Evolutionary conservation across 2,888 invertebrate species (phyloP).

Genomic region (Campoletis raptor): DNA sequence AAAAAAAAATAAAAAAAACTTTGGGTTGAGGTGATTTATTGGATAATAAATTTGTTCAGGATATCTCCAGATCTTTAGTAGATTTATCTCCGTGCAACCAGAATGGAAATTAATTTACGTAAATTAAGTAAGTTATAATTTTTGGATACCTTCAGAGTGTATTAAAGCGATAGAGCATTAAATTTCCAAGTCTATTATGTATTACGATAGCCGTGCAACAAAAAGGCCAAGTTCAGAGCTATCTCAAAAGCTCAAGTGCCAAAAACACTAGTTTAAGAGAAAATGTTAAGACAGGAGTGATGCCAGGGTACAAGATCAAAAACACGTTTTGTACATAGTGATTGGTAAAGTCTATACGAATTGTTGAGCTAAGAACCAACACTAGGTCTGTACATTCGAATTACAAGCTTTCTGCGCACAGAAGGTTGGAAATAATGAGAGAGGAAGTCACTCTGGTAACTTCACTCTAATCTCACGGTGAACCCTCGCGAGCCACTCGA

Average conservation of each 20-base stretch:
- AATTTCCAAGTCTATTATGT: neutral
- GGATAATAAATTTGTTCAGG: neutral
- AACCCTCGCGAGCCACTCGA: constrained; percentile 56
- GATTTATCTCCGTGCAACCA: neutral
- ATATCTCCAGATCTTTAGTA: neutral
- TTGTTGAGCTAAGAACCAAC: constrained; percentile 34
- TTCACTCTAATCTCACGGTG: constrained; percentile 57
- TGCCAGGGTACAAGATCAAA: constrained; percentile 15
- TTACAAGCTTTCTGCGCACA: constrained; percentile 45
- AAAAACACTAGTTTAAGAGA: neutral
- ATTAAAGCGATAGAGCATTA: neutral
- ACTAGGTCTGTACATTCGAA: constrained; percentile 2
- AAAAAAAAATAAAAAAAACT: neutral
- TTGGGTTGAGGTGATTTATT: neutral
- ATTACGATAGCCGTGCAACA: neutral
- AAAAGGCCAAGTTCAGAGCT: neutral
- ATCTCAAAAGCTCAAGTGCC: neutral
- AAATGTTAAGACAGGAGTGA: neutral
- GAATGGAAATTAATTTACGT: too few species aligned
- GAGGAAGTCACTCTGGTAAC: constrained; percentile 49
- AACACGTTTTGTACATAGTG: neutral
- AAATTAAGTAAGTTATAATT: too few species aligned
- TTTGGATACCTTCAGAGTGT: too few species aligned
- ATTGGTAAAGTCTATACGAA: constrained; percentile 32
- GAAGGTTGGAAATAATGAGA: constrained; percentile 59